A percentile compares a stretch with the other conserved stretches of the same genome.
Evolutionary conservation across 1,140 invertebrate genomes (phyloP).

Genomic region (Xylocopa sonorina): DNA sequence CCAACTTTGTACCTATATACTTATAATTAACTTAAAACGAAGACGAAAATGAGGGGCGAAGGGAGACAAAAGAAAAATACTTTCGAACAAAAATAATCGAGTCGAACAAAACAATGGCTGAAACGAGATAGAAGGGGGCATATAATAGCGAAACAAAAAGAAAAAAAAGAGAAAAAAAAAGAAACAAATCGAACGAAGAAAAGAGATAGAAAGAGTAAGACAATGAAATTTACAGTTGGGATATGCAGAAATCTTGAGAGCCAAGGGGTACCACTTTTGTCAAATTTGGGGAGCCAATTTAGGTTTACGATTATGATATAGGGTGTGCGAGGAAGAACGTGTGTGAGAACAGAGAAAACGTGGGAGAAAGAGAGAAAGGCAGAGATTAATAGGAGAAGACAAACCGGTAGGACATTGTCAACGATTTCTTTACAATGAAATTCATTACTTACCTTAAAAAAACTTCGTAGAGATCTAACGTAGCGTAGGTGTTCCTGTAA

Average conservation of each 20-base stretch:
- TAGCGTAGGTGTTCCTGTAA: constrained; percentile 42
- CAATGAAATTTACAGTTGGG: constrained; percentile 9
- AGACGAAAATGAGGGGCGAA: constrained; percentile 30
- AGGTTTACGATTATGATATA: constrained; percentile 57
- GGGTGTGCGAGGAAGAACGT: constrained; percentile 32
- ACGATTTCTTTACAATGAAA: constrained; percentile 49
- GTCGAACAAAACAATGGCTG: background rate
- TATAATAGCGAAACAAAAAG: background rate
- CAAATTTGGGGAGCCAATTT: constrained; percentile 66
- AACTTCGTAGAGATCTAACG: constrained; percentile 34
- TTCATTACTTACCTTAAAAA: constrained; percentile 40
- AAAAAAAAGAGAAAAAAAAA: too few relatives aligned
- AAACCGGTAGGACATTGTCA: constrained; percentile 25
- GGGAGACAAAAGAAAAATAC: constrained; percentile 10
- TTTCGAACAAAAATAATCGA: constrained; percentile 32
- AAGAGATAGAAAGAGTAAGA: background rate
- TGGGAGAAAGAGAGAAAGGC: background rate
- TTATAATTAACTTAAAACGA: constrained; percentile 72
- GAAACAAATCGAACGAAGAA: constrained; percentile 29
- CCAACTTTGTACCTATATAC: constrained; percentile 80
- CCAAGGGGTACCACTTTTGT: constrained; percentile 68
- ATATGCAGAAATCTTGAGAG: constrained; percentile 35
- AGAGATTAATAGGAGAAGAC: background rate
- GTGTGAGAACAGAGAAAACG: background rate
- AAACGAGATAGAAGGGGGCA: constrained; percentile 7